These are phyloP conservation scores for Chrysemys picta DNA, from an alignment of 2,113 vertebrate genomes.

Conservation along the genomic window DNA sequence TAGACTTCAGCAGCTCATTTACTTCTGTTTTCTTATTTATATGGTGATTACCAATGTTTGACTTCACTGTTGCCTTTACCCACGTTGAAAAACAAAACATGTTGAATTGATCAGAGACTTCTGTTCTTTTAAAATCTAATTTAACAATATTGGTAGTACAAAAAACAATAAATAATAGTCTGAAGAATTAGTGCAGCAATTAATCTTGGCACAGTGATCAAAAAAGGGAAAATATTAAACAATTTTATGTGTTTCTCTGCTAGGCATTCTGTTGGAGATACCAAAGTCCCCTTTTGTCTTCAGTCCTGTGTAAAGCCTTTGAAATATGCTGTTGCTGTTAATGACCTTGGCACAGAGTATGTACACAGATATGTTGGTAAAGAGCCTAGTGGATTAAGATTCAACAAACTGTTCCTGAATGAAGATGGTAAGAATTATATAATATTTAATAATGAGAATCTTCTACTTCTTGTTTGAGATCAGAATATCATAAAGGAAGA, in stretches of 20 bases:
- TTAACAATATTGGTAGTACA: not conserved
- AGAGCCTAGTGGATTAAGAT: constrained; percentile 95
- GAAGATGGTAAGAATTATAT: constrained; percentile 90
- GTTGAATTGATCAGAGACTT: not conserved
- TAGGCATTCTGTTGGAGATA: constrained; percentile 96
- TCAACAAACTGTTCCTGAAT: constrained; percentile 98
- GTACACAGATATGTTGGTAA: constrained; percentile 98
- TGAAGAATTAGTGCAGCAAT: not conserved
- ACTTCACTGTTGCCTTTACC: not conserved
- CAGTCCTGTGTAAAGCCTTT: constrained; percentile 98
- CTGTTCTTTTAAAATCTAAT: not conserved
- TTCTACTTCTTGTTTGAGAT: constrained; percentile 9
- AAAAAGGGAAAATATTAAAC: not conserved
- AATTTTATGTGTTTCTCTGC: constrained; percentile 26
- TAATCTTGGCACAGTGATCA: not conserved
- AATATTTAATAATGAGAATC: constrained; percentile 1
- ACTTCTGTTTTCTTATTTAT: not conserved
- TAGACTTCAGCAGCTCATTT: not conserved
- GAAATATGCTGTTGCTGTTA: constrained; percentile 96
- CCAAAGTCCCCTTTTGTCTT: constrained; percentile 98
- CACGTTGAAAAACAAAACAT: not conserved
- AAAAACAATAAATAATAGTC: not conserved
- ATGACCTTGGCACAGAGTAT: constrained; percentile 96
- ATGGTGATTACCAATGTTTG: not conserved
- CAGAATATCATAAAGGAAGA: not conserved